Conservation (phyloP, 2,797 vertebrate genomes). For the Sebastes alutus region DNA sequence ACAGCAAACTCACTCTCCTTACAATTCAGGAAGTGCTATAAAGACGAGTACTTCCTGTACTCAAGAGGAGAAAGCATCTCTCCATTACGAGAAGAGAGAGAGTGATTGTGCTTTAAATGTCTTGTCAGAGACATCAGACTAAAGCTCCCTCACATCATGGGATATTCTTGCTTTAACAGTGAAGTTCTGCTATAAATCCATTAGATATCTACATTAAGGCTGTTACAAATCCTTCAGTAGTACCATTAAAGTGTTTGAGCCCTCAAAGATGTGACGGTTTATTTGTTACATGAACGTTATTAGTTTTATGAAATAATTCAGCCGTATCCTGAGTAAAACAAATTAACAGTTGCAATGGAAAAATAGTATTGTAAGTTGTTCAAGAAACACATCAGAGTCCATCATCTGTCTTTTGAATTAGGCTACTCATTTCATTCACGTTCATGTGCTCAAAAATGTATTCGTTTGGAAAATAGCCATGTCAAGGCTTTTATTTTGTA, state of each 20-base stretch:
- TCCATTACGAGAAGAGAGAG: conserved; percentile 31
- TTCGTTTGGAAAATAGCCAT: neutral
- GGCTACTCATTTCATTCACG: neutral
- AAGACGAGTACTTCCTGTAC: conserved; percentile 50
- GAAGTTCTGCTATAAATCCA: no score
- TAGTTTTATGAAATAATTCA: neutral
- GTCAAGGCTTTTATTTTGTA: neutral
- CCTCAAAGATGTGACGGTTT: neutral
- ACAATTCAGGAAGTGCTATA: conserved; percentile 40
- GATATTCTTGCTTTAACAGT: conserved; percentile 1
- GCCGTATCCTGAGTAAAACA: neutral
- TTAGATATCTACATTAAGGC: neutral
- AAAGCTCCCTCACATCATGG: neutral
- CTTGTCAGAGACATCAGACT: conserved; percentile 2
- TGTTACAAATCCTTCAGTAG: neutral
- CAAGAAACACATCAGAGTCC: neutral
- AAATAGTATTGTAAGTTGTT: no score
- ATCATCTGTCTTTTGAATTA: no score
- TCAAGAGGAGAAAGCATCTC: conserved; percentile 32
- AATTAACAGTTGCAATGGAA: no score
- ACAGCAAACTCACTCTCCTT: conserved; percentile 12
- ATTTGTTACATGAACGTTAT: neutral
- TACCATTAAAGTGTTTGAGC: neutral
- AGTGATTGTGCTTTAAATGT: conserved; percentile 1
- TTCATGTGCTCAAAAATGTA: neutral